Percentiles rank a stretch among this genome's conserved stretches.
Conservation (phyloP, 1,140 invertebrate genomes). For the Mamestra configurata region DNA sequence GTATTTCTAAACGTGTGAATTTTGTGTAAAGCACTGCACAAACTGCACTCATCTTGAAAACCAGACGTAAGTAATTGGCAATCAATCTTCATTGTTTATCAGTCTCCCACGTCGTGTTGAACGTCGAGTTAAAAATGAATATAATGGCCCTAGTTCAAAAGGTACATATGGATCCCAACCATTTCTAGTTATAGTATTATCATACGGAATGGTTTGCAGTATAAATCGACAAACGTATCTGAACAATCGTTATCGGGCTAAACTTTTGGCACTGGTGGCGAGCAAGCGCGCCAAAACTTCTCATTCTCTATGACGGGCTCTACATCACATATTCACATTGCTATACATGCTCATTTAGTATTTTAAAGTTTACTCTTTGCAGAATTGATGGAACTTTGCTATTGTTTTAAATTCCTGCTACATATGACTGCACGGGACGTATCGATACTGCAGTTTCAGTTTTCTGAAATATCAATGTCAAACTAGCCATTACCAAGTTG, state of each 20-base stretch:
- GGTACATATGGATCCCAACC: background rate
- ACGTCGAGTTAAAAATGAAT: background rate
- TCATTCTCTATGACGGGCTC: background rate
- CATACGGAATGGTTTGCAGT: background rate
- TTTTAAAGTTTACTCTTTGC: too few relatives aligned
- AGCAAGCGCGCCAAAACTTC: slow-evolving; percentile 18
- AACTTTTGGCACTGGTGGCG: slow-evolving; percentile 8
- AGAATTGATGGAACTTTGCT: too few relatives aligned
- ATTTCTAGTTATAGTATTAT: background rate
- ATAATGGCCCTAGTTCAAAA: background rate
- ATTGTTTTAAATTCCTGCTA: too few relatives aligned
- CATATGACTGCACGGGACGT: too few relatives aligned
- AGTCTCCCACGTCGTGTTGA: background rate
- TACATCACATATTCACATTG: background rate
- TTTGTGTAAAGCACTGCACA: background rate
- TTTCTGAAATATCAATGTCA: too few relatives aligned
- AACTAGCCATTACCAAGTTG: too few relatives aligned
- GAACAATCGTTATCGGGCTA: background rate
- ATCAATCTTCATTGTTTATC: background rate
- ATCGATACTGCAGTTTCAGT: too few relatives aligned
- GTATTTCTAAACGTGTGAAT: background rate
- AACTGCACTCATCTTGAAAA: background rate
- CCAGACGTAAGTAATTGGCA: background rate
- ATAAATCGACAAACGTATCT: background rate
- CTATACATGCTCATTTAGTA: background rate